These are phyloP conservation scores for Bombus difficillimus DNA, from an alignment of 1,140 invertebrate species.

Conservation along the genomic window DNA sequence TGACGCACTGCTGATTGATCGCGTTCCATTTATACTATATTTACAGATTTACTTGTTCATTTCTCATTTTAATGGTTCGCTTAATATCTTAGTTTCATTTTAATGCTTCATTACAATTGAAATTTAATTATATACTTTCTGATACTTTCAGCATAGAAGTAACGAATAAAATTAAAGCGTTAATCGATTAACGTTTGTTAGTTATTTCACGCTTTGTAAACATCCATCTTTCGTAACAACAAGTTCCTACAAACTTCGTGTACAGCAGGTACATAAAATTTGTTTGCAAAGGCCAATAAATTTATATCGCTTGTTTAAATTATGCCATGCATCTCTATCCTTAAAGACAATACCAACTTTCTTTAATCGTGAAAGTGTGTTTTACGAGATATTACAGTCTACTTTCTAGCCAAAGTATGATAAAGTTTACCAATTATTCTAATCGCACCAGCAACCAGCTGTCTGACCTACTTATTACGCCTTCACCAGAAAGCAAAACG, in stretches of 20 bases:
- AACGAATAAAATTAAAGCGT: background rate
- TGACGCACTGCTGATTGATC: no score
- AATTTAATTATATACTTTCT: background rate
- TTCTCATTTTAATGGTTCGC: no score
- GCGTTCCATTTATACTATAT: no score
- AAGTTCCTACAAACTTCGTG: background rate
- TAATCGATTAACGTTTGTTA: background rate
- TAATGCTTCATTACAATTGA: background rate
- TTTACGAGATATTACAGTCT: background rate
- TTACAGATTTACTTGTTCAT: background rate
- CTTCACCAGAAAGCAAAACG: conserved; percentile 3
- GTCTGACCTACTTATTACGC: conserved; percentile 31
- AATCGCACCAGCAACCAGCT: conserved; percentile 22
- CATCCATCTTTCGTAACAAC: background rate
- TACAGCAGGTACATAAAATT: background rate
- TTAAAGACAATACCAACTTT: conserved; percentile 1
- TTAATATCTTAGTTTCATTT: background rate
- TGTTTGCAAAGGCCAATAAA: background rate
- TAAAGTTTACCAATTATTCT: conserved; percentile 36
- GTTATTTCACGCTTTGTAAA: background rate
- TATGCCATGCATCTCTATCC: background rate
- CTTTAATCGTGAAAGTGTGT: conserved; percentile 6
- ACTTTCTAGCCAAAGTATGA: background rate
- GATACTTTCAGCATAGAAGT: no score
- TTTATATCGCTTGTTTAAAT: conserved; percentile 5